phyloP scores from a whole-genome alignment of 2,888 invertebrate species.

The Mythimna lalbum region DNA sequence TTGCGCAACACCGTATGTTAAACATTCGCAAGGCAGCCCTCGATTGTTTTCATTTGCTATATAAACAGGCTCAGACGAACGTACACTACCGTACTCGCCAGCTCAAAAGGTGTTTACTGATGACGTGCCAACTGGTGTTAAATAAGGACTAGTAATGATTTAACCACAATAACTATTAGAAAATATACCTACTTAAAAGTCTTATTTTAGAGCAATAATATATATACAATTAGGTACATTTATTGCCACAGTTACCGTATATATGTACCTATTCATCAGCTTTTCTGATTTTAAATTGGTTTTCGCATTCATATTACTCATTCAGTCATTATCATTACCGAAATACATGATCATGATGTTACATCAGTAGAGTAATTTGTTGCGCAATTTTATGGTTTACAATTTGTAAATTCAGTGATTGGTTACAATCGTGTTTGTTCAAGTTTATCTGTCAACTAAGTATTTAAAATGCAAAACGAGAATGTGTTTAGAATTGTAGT shows the following conservation, averaged over 20 bases:
- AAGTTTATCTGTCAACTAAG: constrained; percentile 6
- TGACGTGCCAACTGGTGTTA: constrained; percentile 26
- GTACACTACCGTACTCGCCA: constrained; percentile 38
- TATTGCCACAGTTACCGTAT: neutral
- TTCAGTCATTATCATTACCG: constrained; percentile 1
- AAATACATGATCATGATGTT: neutral
- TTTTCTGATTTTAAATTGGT: constrained; percentile 2
- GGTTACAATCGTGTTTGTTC: neutral
- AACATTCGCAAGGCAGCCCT: constrained; percentile 80
- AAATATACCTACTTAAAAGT: neutral
- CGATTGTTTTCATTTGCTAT: constrained; percentile 81
- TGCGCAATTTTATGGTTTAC: constrained; percentile 12
- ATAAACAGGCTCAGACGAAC: constrained; percentile 75
- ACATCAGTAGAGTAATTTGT: constrained; percentile 2
- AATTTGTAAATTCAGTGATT: constrained; percentile 12
- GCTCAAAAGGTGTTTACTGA: constrained; percentile 44
- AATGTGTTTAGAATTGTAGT: constrained; percentile 28
- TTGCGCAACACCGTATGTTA: constrained; percentile 86
- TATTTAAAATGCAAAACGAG: constrained; percentile 11
- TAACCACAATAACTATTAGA: constrained; percentile 8
- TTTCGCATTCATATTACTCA: neutral
- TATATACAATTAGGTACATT: neutral
- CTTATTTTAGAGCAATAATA: constrained; percentile 8
- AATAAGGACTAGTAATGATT: constrained; percentile 23
- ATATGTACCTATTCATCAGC: neutral